Conservation (phyloP, 2,113 vertebrate species). For the Pogona vitticeps region DNA sequence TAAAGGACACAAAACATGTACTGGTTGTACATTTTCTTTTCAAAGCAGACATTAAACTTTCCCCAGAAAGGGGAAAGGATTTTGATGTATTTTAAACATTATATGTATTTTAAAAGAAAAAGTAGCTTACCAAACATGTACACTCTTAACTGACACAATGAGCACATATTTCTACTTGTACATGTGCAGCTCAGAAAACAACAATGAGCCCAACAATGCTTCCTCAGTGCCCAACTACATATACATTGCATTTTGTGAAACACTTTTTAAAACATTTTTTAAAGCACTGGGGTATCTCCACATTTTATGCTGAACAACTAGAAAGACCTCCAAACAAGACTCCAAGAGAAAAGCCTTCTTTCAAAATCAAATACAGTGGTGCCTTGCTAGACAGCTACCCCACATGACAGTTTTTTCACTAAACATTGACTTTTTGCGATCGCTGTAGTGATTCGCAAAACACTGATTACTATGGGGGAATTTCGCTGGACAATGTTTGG, state of each 20-base stretch:
- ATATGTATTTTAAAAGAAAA: neutral
- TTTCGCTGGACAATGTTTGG: too few species aligned
- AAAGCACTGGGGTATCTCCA: neutral
- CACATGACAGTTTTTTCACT: too few species aligned
- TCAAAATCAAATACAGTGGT: constrained; percentile 1
- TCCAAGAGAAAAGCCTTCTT: neutral
- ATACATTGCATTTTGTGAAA: neutral
- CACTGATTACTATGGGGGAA: too few species aligned
- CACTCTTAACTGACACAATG: neutral
- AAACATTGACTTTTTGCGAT: too few species aligned
- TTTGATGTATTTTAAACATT: too few species aligned
- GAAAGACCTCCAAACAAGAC: neutral
- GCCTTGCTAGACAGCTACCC: too few species aligned
- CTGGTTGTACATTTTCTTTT: neutral
- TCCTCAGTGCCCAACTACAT: neutral
- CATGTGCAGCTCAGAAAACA: neutral
- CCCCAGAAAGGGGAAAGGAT: too few species aligned
- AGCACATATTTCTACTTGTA: neutral
- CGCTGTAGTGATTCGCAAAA: too few species aligned
- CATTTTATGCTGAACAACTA: neutral
- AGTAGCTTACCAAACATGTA: neutral
- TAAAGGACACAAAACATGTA: neutral
- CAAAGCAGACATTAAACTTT: constrained; percentile 9
- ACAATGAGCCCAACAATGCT: neutral
- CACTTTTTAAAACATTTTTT: neutral